Evolutionary conservation across 2,888 invertebrate genomes (phyloP).

Genomic region (Congeria kusceri): DNA sequence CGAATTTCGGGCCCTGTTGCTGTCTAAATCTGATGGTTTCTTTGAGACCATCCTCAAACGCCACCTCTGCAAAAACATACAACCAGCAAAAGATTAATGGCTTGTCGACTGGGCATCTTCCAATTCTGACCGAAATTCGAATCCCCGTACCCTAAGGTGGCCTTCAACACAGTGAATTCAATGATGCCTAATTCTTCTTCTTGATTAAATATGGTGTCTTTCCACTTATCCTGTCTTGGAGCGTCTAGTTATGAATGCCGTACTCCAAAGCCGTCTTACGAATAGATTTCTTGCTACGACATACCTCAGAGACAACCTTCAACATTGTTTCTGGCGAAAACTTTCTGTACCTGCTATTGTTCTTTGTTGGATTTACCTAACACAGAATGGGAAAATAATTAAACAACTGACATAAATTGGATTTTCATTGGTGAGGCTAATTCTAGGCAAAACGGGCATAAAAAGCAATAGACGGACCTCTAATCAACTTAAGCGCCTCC

Average conservation of each 20-base stretch:
- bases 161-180: neutral
- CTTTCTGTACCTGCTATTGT: neutral
- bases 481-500: too few relatives aligned
- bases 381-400: too few relatives aligned
- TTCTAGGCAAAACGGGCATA: too few relatives aligned
- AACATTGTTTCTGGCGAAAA: neutral
- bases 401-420: too few relatives aligned
- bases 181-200: conserved; percentile 3
- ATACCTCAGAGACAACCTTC: neutral
- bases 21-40: too few relatives aligned
- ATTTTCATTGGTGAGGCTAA: too few relatives aligned
- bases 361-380: neutral
- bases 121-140: neutral
- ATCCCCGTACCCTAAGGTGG: neutral
- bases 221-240: neutral
- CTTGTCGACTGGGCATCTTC: too few relatives aligned
- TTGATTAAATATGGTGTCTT: neutral
- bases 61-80: too few relatives aligned
- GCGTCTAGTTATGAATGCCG: neutral
- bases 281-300: neutral
- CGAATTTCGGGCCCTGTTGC: too few relatives aligned
- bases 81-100: too few relatives aligned
- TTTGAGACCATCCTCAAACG: too few relatives aligned
- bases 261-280: neutral
- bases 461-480: too few relatives aligned